A percentile compares a stretch with the other conserved stretches of the same genome.
Conservation (phyloP, 2,888 invertebrate genomes). For the Augochlorella aurata region DNA sequence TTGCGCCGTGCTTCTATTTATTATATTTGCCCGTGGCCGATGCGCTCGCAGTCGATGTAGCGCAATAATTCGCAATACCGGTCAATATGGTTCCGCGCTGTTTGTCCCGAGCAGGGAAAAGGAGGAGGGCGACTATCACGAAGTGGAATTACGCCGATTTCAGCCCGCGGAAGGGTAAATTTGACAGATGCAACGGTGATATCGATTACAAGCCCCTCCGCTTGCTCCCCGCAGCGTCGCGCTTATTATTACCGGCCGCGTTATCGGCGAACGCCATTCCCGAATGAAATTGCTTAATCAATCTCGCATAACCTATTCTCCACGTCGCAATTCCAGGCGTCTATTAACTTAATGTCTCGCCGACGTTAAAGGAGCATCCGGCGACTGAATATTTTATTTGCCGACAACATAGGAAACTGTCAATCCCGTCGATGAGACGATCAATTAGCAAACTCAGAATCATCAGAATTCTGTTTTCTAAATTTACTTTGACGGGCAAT, state of each 20-base stretch:
- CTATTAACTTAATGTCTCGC: background rate
- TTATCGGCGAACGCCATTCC: constrained; percentile 39
- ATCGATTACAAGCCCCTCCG: constrained; percentile 65
- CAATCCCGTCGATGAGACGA: background rate
- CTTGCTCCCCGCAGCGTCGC: background rate
- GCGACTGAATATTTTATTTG: background rate
- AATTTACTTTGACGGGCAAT: background rate
- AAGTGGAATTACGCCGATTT: constrained; percentile 58
- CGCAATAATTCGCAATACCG: constrained; percentile 71
- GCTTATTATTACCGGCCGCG: constrained; percentile 42
- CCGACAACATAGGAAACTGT: background rate
- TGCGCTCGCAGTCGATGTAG: constrained; percentile 64
- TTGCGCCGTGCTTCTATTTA: constrained; percentile 64
- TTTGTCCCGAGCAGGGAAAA: constrained; percentile 36
- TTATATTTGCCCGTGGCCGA: constrained; percentile 64
- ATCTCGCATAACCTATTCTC: constrained; percentile 1
- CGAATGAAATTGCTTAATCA: constrained; percentile 36
- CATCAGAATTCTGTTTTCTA: background rate
- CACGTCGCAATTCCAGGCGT: background rate
- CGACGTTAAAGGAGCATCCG: background rate
- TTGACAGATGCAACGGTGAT: constrained; percentile 73
- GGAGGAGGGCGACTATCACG: constrained; percentile 36
- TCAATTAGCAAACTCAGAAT: background rate
- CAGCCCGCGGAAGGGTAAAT: constrained; percentile 73
- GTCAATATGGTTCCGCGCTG: constrained; percentile 69